Conservation (phyloP, 2,113 vertebrate genomes). For the Fukomys damarensis region DNA sequence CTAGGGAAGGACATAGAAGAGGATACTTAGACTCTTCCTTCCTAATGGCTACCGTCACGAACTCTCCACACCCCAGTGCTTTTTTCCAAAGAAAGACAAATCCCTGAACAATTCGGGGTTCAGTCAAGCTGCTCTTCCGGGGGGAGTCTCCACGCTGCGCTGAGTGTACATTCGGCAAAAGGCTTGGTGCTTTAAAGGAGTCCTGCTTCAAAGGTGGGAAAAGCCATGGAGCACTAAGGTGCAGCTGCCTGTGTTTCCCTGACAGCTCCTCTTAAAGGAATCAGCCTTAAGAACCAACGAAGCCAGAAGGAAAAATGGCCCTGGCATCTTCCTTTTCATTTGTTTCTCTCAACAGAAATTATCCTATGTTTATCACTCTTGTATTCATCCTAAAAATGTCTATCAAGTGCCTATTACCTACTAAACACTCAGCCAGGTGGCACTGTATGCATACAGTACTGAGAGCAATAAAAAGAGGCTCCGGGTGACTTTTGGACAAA, state of each 20-base stretch:
- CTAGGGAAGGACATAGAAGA: conserved; percentile 67
- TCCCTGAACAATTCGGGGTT: not conserved
- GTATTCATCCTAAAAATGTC: not conserved
- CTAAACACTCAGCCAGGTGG: not conserved
- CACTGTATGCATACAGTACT: fast-evolving
- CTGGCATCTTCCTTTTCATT: not conserved
- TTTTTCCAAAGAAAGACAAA: not conserved
- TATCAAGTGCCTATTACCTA: not conserved
- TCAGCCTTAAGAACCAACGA: not conserved
- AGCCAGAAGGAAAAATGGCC: not conserved
- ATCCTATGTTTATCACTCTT: not conserved
- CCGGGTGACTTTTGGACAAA: not conserved
- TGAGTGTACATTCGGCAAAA: fast-evolving
- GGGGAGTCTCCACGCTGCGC: not conserved
- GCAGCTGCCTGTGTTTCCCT: not conserved
- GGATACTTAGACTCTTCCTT: conserved; percentile 21
- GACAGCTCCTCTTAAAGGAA: not conserved
- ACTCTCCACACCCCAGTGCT: not conserved
- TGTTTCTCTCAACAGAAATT: not conserved
- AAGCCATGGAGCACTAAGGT: not conserved
- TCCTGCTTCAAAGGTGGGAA: not conserved
- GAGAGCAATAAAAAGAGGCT: not conserved
- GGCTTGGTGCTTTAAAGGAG: not conserved
- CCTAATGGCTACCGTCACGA: not conserved
- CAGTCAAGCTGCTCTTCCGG: fast-evolving